Evolutionary conservation across 1,140 invertebrate genomes (phyloP), one percentile per base, ranked within the genome.

Genomic region (Nixonia krombeini): DNA sequence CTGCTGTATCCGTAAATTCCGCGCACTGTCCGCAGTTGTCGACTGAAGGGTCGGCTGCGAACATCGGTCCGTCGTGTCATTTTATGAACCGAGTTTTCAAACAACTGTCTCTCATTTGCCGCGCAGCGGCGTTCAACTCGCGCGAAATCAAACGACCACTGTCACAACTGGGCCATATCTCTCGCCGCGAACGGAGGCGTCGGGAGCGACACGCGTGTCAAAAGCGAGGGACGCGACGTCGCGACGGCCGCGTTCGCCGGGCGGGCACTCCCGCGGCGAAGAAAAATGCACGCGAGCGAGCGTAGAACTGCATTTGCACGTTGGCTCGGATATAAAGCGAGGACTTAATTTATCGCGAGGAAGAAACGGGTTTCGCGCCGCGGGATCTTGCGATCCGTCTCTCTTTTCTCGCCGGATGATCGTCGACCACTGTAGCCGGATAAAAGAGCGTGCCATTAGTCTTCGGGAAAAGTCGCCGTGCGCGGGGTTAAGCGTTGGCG

Each of bases 291-390:
- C 26, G 21, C 42, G 52, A 15, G 47, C 38, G 46, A 57, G 35
- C 13, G 29, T 57, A 45, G 47, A 38, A 44, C 41, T 50, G 55
- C 55, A 65, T 65, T 69, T 65, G 61, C 56, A 59, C 65, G 50
- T 61, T 61, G 61, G 55, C 61, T 61, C 47, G 69, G 56, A 73
- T 66, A 73, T 66, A 73, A 72, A 50, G 61, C 58, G 65, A 70
- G 55, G 61, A 67, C 70, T 70, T 72, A 72, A 75, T 75, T 75
- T 73, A 73, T 73, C 69, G 51, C 45, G 42, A 35, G 53, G 46
- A 59, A 52, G 55, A 7, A 52, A 47, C 68, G 55, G 49, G 50
- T 29, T 37, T 25, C 23, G 41, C 38, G 37, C 49, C 63, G 15
- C 49, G 42, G 44, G 44, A 59, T 55, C 42, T 58, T 55, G 45